phyloP scores from a whole-genome alignment of 2,888 invertebrate genomes.

The Tetramorium bicarinatum region DNA sequence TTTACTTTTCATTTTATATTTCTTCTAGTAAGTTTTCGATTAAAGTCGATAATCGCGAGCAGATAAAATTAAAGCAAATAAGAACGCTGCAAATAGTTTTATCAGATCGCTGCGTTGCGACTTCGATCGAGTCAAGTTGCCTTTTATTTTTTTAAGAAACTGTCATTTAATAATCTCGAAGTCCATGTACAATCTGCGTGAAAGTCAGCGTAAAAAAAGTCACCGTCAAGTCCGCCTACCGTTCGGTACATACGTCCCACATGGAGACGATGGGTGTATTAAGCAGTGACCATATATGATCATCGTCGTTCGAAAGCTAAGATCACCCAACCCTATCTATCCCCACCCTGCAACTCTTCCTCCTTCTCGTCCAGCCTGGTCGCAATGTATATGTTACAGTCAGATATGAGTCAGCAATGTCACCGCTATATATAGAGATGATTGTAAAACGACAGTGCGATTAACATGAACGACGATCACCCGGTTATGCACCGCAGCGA shows the following conservation, averaged over 20 bases:
- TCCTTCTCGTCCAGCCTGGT: conserved; percentile 70
- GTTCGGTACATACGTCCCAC: conserved; percentile 68
- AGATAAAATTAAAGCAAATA: not conserved
- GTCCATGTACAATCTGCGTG: conserved; percentile 9
- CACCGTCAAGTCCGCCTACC: conserved; percentile 45
- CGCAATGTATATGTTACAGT: conserved; percentile 69
- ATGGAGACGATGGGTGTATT: conserved; percentile 77
- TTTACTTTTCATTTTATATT: not conserved
- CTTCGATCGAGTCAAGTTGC: not conserved
- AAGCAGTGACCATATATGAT: conserved; percentile 84
- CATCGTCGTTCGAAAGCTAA: conserved; percentile 80
- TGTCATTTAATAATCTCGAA: conserved; percentile 19
- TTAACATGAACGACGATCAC: conserved; percentile 74
- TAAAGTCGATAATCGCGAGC: not conserved
- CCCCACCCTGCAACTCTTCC: conserved; percentile 29
- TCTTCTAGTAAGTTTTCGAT: not conserved
- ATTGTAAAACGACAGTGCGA: conserved; percentile 76
- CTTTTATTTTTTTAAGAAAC: not conserved
- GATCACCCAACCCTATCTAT: conserved; percentile 77
- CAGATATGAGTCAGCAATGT: conserved; percentile 84
- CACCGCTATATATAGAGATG: conserved; percentile 84
- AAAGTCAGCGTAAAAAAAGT: conserved; percentile 47
- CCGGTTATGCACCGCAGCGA: conserved; percentile 49
- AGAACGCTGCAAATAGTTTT: not conserved
- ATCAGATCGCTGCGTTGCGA: not conserved